phyloP scores from a whole-genome alignment of 2,113 vertebrate species.

The Gadus macrocephalus region DNA sequence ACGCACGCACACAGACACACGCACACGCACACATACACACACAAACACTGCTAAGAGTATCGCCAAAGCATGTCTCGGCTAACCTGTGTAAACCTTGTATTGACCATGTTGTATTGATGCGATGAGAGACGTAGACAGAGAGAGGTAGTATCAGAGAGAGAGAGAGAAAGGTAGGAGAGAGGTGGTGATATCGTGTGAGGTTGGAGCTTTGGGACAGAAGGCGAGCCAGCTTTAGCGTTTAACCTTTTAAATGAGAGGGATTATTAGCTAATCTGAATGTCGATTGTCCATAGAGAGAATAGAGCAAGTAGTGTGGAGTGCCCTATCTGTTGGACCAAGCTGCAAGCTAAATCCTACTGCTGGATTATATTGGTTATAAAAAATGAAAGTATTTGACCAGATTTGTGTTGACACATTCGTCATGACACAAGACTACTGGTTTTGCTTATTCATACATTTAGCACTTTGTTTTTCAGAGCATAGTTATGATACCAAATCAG shows the following conservation, averaged over 20 bases:
- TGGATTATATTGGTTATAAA: no score
- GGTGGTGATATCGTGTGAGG: no score
- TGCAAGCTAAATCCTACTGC: no score
- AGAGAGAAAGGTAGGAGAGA: not conserved
- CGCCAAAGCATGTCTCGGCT: not conserved
- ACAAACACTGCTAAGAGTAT: not conserved
- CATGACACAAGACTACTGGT: no score
- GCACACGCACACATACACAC: not conserved
- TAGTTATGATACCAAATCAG: no score
- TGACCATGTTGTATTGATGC: not conserved
- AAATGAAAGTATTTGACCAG: no score
- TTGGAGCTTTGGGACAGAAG: not conserved
- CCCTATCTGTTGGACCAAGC: no score
- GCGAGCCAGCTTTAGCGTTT: slow-evolving; percentile 1
- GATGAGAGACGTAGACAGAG: not conserved
- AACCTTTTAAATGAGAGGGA: not conserved
- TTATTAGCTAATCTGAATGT: not conserved
- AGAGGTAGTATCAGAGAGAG: not conserved
- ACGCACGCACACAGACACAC: slow-evolving; percentile 2
- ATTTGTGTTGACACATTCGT: no score
- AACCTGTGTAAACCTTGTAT: slow-evolving; percentile 7
- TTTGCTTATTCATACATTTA: no score
- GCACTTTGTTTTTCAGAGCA: no score
- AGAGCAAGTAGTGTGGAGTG: no score
- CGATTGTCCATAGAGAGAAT: no score